Conservation (phyloP, 2,113 vertebrate species). For the Arvicanthis niloticus region DNA sequence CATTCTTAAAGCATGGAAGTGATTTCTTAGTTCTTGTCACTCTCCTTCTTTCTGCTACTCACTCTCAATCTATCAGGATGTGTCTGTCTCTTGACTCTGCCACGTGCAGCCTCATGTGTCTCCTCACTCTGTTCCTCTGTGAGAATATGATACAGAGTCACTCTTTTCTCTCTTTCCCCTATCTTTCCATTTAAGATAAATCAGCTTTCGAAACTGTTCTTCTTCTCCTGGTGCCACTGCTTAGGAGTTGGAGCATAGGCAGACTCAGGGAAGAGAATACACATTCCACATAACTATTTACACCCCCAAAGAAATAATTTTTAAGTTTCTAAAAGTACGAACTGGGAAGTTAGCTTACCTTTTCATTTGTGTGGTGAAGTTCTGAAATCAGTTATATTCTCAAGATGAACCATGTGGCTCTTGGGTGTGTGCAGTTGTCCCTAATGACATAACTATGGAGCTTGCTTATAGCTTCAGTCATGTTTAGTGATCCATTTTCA, state of each 20-base stretch:
- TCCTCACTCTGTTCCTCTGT: constrained; percentile 40
- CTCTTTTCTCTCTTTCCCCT: not conserved
- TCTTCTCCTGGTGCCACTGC: not conserved
- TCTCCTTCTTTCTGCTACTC: constrained; percentile 67
- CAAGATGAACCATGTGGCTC: not conserved
- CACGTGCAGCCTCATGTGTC: not conserved
- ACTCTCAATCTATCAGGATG: constrained; percentile 73
- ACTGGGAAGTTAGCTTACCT: not conserved
- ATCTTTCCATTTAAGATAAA: not conserved
- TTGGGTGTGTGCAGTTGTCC: not conserved
- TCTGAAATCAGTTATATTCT: constrained; percentile 26
- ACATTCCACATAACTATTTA: not conserved
- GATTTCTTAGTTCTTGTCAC: constrained; percentile 82
- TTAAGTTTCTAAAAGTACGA: not conserved
- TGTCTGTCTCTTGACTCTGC: not conserved
- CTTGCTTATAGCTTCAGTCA: not conserved
- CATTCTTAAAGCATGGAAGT: constrained; percentile 77
- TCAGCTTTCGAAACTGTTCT: constrained; percentile 31
- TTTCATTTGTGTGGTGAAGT: not conserved
- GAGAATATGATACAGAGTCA: constrained; percentile 29
- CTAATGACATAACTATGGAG: not conserved
- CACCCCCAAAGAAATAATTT: not conserved
- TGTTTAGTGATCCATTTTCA: not conserved
- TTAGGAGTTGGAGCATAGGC: not conserved
- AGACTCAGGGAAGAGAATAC: not conserved